These are phyloP conservation scores for Piscicola geometra DNA, from an alignment of 2,888 invertebrate species.

Conservation along the genomic window DNA sequence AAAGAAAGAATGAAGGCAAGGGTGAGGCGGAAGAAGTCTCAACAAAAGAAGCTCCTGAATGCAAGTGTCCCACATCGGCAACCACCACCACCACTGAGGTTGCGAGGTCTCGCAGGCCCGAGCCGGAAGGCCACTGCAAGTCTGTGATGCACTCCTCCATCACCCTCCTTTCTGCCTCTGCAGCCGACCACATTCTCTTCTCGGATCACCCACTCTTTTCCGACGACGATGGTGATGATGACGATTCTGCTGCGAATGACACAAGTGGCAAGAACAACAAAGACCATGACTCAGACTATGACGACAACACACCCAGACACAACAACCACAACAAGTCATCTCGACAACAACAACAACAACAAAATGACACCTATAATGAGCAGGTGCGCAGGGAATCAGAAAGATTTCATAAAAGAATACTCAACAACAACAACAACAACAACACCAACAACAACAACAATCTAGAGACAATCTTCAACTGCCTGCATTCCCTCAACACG, in stretches of 20 bases:
- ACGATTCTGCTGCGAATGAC: neutral
- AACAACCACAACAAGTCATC: neutral
- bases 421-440: constrained; percentile 16
- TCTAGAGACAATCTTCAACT: constrained; percentile 41
- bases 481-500: constrained; percentile 63
- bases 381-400: constrained; percentile 66
- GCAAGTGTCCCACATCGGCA: too few relatives aligned
- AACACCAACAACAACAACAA: constrained; percentile 1
- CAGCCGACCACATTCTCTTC: constrained; percentile 50
- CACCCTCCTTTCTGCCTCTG: constrained; percentile 42
- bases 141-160: neutral
- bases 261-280: neutral
- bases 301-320: neutral
- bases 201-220: constrained; percentile 51
- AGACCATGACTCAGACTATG: neutral
- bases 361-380: constrained; percentile 34
- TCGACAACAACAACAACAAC: constrained; percentile 8
- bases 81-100: too few relatives aligned
- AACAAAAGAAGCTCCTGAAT: too few relatives aligned
- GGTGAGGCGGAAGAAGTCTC: too few relatives aligned
- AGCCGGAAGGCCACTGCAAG: constrained; percentile 49
- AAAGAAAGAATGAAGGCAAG: too few relatives aligned
- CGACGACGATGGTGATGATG: constrained; percentile 42
- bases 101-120: constrained; percentile 45
- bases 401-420: constrained; percentile 91